Evolutionary conservation across 2,113 vertebrate genomes (phyloP).

Genomic region (Globicephala melas): DNA sequence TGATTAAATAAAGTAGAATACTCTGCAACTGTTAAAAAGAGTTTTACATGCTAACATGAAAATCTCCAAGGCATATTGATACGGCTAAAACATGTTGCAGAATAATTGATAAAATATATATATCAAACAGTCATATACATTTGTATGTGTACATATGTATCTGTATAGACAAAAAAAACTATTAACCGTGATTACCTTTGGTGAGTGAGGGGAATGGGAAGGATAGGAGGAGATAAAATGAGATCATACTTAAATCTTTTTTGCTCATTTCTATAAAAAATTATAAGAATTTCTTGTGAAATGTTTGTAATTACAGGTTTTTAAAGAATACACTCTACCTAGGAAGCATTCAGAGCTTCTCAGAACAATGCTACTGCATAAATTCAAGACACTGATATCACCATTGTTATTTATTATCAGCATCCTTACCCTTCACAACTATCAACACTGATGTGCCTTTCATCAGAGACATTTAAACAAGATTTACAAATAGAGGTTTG

Average conservation of each 20-base stretch:
- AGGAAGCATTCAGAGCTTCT: neutral
- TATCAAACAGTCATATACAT: neutral
- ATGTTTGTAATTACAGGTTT: neutral
- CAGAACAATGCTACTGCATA: neutral
- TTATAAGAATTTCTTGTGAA: conserved; percentile 21
- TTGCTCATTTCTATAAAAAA: neutral
- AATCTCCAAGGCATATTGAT: neutral
- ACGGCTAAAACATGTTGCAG: neutral
- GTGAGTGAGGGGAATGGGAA: neutral
- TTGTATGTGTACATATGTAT: neutral
- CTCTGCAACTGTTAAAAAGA: neutral
- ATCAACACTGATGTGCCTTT: conserved; percentile 23
- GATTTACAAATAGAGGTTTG: conserved; percentile 62
- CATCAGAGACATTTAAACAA: conserved; percentile 50
- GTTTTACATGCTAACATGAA: neutral
- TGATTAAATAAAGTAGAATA: neutral
- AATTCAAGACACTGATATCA: neutral
- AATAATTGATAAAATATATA: conserved; percentile 13
- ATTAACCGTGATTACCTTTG: neutral
- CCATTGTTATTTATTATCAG: neutral
- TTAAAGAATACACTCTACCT: neutral
- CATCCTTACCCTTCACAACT: neutral
- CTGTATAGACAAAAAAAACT: neutral
- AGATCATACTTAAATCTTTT: neutral
- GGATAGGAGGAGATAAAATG: neutral